These are phyloP conservation scores for Craseonycteris thonglongyai DNA, from an alignment of 2,113 vertebrate genomes.

Conservation along the genomic window DNA sequence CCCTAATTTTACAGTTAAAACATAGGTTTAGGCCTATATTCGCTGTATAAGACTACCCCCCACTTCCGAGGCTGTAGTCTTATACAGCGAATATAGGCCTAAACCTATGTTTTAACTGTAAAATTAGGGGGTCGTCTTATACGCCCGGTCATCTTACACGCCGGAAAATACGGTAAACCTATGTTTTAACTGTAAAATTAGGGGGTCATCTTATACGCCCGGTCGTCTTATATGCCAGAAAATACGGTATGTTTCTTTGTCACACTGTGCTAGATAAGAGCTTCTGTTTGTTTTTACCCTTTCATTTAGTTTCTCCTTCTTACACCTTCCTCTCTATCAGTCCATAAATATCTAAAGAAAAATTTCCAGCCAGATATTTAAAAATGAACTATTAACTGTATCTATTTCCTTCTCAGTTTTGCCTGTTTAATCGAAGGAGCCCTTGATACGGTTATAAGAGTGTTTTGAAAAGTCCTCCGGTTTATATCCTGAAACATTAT, in stretches of 20 bases:
- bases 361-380: slow-evolving; percentile 16
- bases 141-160: too few species aligned
- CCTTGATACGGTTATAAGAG: not conserved
- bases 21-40: too few species aligned
- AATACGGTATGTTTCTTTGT: not conserved
- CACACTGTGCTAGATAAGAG: not conserved
- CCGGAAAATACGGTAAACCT: too few species aligned
- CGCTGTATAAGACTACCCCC: too few species aligned
- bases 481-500: not conserved
- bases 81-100: too few species aligned
- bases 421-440: not conserved
- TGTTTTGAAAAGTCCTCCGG: not conserved
- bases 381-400: not conserved
- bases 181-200: too few species aligned
- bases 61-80: too few species aligned
- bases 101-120: too few species aligned
- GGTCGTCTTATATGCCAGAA: too few species aligned
- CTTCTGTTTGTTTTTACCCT: slow-evolving; percentile 7
- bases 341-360: not conserved
- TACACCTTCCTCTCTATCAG: not conserved
- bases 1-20: too few species aligned
- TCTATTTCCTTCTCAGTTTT: slow-evolving; percentile 30
- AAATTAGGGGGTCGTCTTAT: too few species aligned
- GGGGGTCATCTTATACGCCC: too few species aligned
- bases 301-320: not conserved